Evolutionary conservation across 2,113 vertebrate species (phyloP).

Genomic region (Sardina pilchardus): DNA sequence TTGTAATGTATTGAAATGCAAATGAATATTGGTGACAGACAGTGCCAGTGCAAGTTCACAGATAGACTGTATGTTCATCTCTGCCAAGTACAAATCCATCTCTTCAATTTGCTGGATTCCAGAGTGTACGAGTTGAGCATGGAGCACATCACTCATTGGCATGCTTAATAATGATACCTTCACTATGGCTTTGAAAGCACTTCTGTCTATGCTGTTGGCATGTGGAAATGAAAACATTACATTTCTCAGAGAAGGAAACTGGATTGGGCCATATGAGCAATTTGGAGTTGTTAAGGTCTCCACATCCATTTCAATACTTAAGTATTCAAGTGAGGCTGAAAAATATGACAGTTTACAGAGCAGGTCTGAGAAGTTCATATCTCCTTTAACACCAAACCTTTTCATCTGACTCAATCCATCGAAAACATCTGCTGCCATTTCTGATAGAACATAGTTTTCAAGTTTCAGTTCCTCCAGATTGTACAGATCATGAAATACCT

Average conservation of each 20-base stretch:
- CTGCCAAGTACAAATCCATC: background rate
- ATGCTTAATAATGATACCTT: background rate
- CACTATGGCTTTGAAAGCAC: background rate
- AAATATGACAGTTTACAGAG: background rate
- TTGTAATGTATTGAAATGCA: background rate
- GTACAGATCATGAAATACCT: background rate
- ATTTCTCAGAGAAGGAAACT: background rate
- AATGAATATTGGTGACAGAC: background rate
- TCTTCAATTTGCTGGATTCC: background rate
- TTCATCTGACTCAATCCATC: background rate
- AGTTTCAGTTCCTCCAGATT: background rate
- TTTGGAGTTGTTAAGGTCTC: background rate
- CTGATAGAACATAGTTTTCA: background rate
- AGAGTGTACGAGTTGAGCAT: background rate
- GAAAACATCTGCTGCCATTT: background rate
- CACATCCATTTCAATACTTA: background rate
- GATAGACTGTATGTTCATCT: background rate
- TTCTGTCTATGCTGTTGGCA: background rate
- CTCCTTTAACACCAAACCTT: background rate
- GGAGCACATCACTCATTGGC: background rate
- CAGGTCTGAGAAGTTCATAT: background rate
- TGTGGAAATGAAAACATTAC: background rate
- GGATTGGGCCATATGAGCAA: background rate
- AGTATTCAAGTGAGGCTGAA: background rate
- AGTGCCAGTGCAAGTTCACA: background rate